Conservation (phyloP, 2,797 vertebrate genomes). For the Acrocephalus scirpaceus region DNA sequence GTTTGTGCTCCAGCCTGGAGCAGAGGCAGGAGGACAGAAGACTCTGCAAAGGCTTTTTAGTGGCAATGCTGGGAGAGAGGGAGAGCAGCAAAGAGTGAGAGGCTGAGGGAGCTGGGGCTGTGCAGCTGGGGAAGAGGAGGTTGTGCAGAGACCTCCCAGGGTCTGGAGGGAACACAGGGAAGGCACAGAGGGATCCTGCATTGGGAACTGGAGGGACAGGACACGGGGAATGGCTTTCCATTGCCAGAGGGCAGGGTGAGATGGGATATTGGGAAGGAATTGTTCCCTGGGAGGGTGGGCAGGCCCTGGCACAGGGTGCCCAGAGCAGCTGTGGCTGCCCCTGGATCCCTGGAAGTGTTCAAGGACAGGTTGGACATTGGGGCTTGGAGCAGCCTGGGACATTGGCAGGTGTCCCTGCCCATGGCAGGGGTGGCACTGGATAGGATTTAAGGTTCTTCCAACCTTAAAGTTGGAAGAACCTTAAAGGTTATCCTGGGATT, state of each 20-base stretch:
- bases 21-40: neutral
- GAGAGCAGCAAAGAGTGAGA: neutral
- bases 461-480: too few relatives aligned
- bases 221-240: neutral
- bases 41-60: neutral
- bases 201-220: neutral
- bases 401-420: neutral
- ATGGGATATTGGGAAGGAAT: neutral
- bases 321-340: neutral
- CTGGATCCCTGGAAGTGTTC: neutral
- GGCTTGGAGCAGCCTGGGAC: neutral
- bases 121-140: neutral
- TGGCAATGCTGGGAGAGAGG: neutral
- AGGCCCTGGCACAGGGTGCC: neutral
- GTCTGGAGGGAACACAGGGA: neutral
- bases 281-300: fast-evolving
- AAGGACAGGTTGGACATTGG: neutral
- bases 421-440: neutral
- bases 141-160: neutral
- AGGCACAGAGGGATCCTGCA: neutral
- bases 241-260: fast-evolving
- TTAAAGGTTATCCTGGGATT: neutral
- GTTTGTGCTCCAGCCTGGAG: neutral
- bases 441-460: fast-evolving
- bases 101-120: neutral